Evolutionary conservation across 2,113 vertebrate species (phyloP).

Genomic region (Chaetops frenatus): DNA sequence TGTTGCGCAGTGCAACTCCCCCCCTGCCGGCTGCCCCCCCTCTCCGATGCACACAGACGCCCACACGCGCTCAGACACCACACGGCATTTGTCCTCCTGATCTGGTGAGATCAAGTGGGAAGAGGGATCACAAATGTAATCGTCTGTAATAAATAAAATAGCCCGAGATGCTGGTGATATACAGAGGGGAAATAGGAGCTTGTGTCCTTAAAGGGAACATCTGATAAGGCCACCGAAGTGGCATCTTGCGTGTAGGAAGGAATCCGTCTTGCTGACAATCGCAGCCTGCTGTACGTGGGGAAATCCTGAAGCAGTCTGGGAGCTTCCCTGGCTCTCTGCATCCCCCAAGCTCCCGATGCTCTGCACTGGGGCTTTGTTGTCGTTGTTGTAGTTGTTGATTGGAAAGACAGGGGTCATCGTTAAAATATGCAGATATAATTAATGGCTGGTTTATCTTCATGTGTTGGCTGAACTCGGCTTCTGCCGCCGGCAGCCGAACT

Average conservation of each 20-base stretch:
- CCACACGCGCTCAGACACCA: not conserved
- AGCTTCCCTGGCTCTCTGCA: not conserved
- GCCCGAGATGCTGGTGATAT: conserved; percentile 8
- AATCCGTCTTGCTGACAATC: conserved; percentile 40
- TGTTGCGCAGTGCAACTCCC: not conserved
- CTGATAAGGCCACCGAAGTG: conserved; percentile 29
- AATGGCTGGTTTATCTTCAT: not conserved
- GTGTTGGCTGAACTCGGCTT: not conserved
- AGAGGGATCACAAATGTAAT: conserved; percentile 59
- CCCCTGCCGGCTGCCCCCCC: not conserved
- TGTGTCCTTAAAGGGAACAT: conserved; percentile 42
- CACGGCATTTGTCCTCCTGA: conserved; percentile 5
- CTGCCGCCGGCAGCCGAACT: not conserved
- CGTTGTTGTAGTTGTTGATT: not conserved
- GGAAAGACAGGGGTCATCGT: not conserved
- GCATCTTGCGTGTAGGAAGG: conserved; percentile 25
- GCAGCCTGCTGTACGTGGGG: conserved; percentile 31
- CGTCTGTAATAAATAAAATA: conserved; percentile 64
- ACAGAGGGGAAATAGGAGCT: conserved; percentile 1
- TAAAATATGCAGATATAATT: not conserved
- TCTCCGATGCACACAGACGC: not conserved
- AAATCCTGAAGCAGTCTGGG: conserved; percentile 35
- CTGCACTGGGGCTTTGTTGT: not conserved
- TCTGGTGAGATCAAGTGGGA: conserved; percentile 39
- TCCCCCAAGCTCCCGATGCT: not conserved